Evolutionary conservation across 37 sponge, comb jelly and placozoan genomes (phyloP).

Genomic region (Aplysina aerophoba): DNA sequence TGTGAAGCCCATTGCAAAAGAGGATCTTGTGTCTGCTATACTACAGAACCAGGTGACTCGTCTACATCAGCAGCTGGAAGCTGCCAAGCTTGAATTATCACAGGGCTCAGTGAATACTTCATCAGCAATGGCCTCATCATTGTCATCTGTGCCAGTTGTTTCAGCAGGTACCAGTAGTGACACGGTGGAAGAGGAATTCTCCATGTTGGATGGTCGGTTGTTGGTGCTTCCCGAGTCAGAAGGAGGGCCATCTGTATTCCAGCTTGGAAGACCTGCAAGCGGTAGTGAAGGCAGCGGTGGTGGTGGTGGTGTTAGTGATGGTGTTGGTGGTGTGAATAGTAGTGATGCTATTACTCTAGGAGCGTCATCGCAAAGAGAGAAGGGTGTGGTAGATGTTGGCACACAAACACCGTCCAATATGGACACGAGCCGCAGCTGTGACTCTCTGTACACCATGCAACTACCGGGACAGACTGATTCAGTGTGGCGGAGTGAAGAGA

Average conservation of each 20-base stretch:
- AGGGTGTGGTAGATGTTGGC: neutral
- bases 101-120: no score
- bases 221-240: no score
- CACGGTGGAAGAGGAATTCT: no score
- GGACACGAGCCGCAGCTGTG: neutral
- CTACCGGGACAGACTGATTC: constrained; percentile 6
- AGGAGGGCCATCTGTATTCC: no score
- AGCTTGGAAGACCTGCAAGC: neutral
- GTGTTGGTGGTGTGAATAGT: neutral
- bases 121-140: neutral
- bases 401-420: neutral
- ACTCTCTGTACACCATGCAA: neutral
- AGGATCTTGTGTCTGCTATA: neutral
- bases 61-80: neutral
- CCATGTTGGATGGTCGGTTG: no score
- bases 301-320: neutral
- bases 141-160: neutral
- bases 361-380: no score
- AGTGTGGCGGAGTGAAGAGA: neutral
- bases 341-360: neutral
- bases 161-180: no score
- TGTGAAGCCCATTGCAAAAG: neutral
- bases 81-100: neutral
- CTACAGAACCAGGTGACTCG: neutral
- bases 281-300: neutral